phyloP scores from a whole-genome alignment of 2,797 vertebrate genomes.

The Gadopsis bispinosus region DNA sequence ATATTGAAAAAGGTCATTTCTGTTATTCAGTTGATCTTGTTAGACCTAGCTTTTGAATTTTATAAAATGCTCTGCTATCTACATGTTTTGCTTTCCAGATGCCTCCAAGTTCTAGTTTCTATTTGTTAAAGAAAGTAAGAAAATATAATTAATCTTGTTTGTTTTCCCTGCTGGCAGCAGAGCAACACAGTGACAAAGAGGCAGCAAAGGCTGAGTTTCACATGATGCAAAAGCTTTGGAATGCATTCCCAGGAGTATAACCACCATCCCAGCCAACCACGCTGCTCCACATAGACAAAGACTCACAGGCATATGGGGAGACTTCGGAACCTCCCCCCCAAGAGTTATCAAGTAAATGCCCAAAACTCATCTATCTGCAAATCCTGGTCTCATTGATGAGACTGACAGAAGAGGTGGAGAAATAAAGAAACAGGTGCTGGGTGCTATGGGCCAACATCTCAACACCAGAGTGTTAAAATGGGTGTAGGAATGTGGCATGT shows the following conservation, averaged over 20 bases:
- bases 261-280: slow-evolving; percentile 45
- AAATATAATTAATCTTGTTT: slow-evolving; percentile 44
- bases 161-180: slow-evolving; percentile 57
- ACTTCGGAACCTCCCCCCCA: slow-evolving; percentile 37
- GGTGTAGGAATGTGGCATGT: slow-evolving; percentile 41
- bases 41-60: background rate
- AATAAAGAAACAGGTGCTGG: slow-evolving; percentile 58
- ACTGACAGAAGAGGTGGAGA: slow-evolving; percentile 30
- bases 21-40: background rate
- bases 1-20: background rate
- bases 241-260: slow-evolving; percentile 74
- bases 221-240: slow-evolving; percentile 81
- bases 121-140: background rate
- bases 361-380: slow-evolving; percentile 39
- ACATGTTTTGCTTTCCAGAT: background rate
- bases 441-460: background rate
- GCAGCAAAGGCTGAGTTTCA: slow-evolving; percentile 75
- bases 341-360: slow-evolving; percentile 29
- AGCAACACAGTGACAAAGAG: slow-evolving; percentile 59
- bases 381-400: slow-evolving; percentile 19
- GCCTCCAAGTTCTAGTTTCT: slow-evolving; percentile 12
- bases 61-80: background rate
- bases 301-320: slow-evolving; percentile 51
- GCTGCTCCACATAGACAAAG: slow-evolving; percentile 48
- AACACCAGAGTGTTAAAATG: background rate